Conservation (phyloP, 1,140 invertebrate species). For the Eulimnadia texana region DNA sequence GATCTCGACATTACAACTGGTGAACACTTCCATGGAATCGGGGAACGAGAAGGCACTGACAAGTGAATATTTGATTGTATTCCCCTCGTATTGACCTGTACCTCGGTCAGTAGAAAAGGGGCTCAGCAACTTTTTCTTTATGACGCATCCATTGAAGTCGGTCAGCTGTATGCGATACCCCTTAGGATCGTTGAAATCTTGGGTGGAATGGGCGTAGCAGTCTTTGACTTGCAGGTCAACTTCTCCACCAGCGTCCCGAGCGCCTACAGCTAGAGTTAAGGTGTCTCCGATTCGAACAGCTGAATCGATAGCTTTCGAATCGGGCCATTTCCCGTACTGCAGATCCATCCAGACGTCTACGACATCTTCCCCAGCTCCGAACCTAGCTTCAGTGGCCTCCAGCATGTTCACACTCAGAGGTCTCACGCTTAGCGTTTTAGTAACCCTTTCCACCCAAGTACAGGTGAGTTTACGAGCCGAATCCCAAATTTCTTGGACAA, state of each 20-base stretch:
- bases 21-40: slow-evolving; percentile 27
- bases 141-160: slow-evolving; percentile 27
- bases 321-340: slow-evolving; percentile 15
- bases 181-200: neutral
- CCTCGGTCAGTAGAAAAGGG: slow-evolving; percentile 10
- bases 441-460: slow-evolving; percentile 14
- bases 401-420: slow-evolving; percentile 10
- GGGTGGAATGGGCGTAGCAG: slow-evolving; percentile 11
- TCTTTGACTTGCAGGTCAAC: slow-evolving; percentile 20
- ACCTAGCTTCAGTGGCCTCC: slow-evolving; percentile 5
- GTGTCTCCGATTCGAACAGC: slow-evolving; percentile 15
- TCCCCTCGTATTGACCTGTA: slow-evolving; percentile 19
- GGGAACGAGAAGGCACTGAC: slow-evolving; percentile 29
- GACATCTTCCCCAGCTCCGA: slow-evolving; percentile 3
- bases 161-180: slow-evolving; percentile 24
- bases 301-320: neutral
- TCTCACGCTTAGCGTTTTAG: slow-evolving; percentile 14
- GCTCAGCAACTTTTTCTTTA: slow-evolving; percentile 26
- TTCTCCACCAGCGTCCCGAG: slow-evolving; percentile 18
- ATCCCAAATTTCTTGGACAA: slow-evolving; percentile 19
- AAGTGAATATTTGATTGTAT: slow-evolving; percentile 25
- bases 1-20: slow-evolving; percentile 28
- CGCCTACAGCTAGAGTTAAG: slow-evolving; percentile 21
- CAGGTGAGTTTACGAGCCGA: slow-evolving; percentile 14
- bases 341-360: slow-evolving; percentile 24